Percentiles rank a stretch among this genome's conserved stretches.
These are phyloP conservation scores for Trochalopteron elliotii DNA, from an alignment of 2,113 vertebrate genomes.

Conservation along the genomic window DNA sequence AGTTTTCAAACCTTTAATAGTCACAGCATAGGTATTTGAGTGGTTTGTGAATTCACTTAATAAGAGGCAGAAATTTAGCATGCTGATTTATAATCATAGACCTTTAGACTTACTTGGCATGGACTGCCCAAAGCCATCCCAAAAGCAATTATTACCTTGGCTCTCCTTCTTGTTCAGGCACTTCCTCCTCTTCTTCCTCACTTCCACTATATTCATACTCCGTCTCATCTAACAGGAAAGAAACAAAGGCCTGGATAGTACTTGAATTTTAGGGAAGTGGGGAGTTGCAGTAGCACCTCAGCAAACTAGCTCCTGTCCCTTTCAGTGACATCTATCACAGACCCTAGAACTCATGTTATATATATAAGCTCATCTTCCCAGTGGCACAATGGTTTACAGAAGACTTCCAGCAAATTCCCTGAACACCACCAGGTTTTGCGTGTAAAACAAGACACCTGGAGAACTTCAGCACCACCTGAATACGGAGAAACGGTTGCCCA, in stretches of 20 bases:
- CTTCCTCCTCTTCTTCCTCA: conserved; percentile 97
- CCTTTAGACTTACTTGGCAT: neutral
- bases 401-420: neutral
- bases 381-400: neutral
- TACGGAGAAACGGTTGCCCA: neutral
- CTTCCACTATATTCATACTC: conserved; percentile 99
- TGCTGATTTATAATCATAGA: neutral
- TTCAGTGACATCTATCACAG: neutral
- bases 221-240: conserved; percentile 85
- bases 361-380: neutral
- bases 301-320: neutral
- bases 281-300: neutral
- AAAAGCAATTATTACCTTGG: conserved; percentile 81
- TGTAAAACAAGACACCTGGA: neutral
- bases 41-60: neutral
- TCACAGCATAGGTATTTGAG: neutral
- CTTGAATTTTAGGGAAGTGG: neutral
- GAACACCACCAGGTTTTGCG: neutral
- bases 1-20: neutral
- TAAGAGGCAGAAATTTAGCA: neutral
- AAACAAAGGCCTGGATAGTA: neutral
- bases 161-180: conserved; percentile 96
- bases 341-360: neutral
- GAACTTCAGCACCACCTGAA: neutral
- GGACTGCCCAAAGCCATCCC: neutral